Conservation (phyloP, 2,888 invertebrate genomes). For the Caenorhabditis uteleia region DNA sequence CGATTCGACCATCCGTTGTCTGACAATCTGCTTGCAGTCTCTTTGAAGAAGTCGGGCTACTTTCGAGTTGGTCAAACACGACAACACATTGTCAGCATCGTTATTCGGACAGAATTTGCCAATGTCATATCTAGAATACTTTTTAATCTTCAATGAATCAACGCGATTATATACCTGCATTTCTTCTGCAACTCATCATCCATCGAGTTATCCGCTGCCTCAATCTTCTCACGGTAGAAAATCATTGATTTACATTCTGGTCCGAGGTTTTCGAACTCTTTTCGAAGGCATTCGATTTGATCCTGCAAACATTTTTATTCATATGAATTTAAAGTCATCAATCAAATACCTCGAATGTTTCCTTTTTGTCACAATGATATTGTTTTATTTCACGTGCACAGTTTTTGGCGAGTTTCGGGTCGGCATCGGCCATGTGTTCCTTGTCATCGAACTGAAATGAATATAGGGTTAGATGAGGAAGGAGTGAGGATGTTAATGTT, state of each 20-base stretch:
- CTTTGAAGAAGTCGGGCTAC: conserved; percentile 61
- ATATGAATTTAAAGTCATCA: neutral
- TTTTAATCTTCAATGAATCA: neutral
- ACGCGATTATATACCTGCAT: conserved; percentile 75
- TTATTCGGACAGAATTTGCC: conserved; percentile 57
- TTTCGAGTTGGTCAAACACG: conserved; percentile 65
- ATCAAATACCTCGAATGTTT: conserved; percentile 48
- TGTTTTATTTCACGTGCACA: conserved; percentile 59
- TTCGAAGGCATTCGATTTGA: conserved; percentile 71
- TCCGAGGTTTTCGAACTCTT: conserved; percentile 56
- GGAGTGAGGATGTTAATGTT: neutral
- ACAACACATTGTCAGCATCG: conserved; percentile 59
- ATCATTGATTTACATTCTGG: conserved; percentile 71
- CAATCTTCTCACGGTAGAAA: conserved; percentile 72
- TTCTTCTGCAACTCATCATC: conserved; percentile 74
- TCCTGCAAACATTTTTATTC: conserved; percentile 47
- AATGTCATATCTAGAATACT: conserved; percentile 70
- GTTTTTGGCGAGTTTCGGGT: conserved; percentile 70
- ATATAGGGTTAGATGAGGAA: neutral
- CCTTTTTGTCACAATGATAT: conserved; percentile 45
- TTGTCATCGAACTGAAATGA: conserved; percentile 78
- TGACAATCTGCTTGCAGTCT: conserved; percentile 55
- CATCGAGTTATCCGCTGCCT: conserved; percentile 70
- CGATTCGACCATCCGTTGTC: conserved; percentile 62
- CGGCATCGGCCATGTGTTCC: conserved; percentile 75